Conservation (phyloP, 2,888 invertebrate species). For the Dynastes grantii region DNA sequence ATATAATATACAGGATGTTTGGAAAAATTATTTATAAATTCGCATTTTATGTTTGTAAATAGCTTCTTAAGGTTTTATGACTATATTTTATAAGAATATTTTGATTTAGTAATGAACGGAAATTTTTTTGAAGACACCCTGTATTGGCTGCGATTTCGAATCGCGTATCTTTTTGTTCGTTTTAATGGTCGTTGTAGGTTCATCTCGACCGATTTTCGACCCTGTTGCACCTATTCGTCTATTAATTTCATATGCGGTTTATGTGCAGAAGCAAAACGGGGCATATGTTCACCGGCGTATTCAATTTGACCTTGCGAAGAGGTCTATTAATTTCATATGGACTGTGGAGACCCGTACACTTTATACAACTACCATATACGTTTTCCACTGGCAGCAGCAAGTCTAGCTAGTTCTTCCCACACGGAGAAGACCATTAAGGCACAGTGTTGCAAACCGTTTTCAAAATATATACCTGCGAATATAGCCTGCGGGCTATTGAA, state of each 20-base stretch:
- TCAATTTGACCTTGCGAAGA: constrained; percentile 55
- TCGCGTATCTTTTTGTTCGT: no score
- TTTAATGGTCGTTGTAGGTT: neutral
- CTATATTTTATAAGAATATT: no score
- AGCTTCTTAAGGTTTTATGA: no score
- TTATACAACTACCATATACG: constrained; percentile 57
- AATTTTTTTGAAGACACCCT: no score
- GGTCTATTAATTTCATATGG: constrained; percentile 59
- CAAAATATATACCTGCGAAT: constrained; percentile 58
- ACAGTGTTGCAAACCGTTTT: constrained; percentile 57
- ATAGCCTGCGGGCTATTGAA: constrained; percentile 54
- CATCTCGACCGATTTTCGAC: neutral
- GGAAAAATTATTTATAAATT: no score
- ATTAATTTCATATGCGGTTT: constrained; percentile 26
- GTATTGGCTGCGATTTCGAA: no score
- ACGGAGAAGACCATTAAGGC: constrained; percentile 55
- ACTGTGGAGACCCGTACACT: constrained; percentile 52
- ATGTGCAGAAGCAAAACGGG: constrained; percentile 23
- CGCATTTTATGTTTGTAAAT: no score
- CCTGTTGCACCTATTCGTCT: neutral
- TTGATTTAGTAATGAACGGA: no score
- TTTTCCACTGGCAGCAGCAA: constrained; percentile 58
- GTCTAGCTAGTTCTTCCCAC: constrained; percentile 60
- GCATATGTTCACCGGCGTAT: constrained; percentile 54
- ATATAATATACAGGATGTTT: no score